A percentile compares a stretch with the other conserved stretches of the same genome.
Evolutionary conservation across 1,140 invertebrate genomes (phyloP).

Genomic region (Sitophilus oryzae): DNA sequence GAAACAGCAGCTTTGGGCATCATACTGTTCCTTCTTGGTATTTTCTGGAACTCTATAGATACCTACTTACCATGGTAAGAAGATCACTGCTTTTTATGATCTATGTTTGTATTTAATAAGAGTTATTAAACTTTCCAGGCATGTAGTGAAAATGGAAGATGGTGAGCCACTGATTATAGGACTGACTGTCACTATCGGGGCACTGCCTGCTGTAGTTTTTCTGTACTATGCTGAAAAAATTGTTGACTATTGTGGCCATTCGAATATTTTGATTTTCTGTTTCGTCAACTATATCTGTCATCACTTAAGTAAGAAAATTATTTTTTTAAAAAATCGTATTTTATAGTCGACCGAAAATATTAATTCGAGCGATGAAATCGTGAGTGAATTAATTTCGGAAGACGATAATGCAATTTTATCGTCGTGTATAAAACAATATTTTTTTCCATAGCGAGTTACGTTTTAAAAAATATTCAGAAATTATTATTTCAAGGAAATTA

Average conservation of each 20-base stretch:
- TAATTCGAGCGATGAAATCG: too few species aligned
- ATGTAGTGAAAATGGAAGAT: constrained; percentile 51
- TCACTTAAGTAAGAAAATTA: constrained; percentile 52
- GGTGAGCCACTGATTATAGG: constrained; percentile 58
- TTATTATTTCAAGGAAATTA: too few species aligned
- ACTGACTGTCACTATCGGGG: constrained; percentile 57
- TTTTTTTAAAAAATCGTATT: constrained; percentile 34
- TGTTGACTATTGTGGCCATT: constrained; percentile 78
- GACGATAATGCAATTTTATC: too few species aligned
- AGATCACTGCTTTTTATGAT: not conserved
- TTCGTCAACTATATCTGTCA: constrained; percentile 73
- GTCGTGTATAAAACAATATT: too few species aligned
- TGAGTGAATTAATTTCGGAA: too few species aligned
- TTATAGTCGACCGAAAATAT: too few species aligned
- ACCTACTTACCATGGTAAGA: constrained; percentile 62
- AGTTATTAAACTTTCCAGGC: constrained; percentile 44
- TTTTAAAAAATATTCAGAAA: too few species aligned
- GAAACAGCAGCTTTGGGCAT: constrained; percentile 64
- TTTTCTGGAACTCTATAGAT: constrained; percentile 73
- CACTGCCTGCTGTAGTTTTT: constrained; percentile 63
- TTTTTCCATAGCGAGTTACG: too few species aligned
- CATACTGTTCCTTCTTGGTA: constrained; percentile 63
- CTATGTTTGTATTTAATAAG: not conserved
- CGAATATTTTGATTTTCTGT: constrained; percentile 73
- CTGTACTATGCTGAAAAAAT: constrained; percentile 73